Base-by-base conservation (phyloP, 2,113 vertebrate species). In the Cryptomyrus ogoouensis region DNA sequence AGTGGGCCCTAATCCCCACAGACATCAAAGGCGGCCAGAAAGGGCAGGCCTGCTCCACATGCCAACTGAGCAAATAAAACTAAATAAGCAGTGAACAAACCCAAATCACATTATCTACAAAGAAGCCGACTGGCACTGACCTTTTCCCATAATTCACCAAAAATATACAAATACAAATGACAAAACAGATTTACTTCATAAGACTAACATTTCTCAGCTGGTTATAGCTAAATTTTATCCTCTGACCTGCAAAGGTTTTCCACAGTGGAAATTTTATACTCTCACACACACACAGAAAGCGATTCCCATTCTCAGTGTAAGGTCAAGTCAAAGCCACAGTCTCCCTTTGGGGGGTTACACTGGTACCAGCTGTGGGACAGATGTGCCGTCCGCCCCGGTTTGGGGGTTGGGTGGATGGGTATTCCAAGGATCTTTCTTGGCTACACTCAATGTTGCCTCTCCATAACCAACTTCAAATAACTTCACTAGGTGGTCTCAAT, bases 351-450 rank as follows among this genome's bases (percentile, higher is more conserved):
- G 85, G 47, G 49, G n/a, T 53, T 53, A 56, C 49, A 15, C 50
- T 87, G 88, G 58, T 77, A 77, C 44, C 87, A 39, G 77, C 90
- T 90, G 70, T 31, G 13, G 88, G 31, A 70, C 84, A 88, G 58
- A 91, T 89, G 88, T 87, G 89, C 88, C 52, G 13, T 12, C 13
- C 31, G 44, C 44, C 17, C 74, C 3, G 5, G 44, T n/a, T 8
- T 85, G 44, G 44, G 83, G 83, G 83, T 85, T 12, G 21, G 83
- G 83, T 44, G 44, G 83, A 8, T 24, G 83, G 5, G 62, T 84
- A 31, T 35, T 53, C 13, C 4, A 2, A 47, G 42, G 42, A 24
- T 47, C 83, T 84, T 84, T 10, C 19, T 84, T 10, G 17, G 21
- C 83, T 84, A 24, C 19, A 80, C 35, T 42, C 35, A 35, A 80